Conservation (phyloP, 2,888 invertebrate genomes). For the Harpalus rubripes region DNA sequence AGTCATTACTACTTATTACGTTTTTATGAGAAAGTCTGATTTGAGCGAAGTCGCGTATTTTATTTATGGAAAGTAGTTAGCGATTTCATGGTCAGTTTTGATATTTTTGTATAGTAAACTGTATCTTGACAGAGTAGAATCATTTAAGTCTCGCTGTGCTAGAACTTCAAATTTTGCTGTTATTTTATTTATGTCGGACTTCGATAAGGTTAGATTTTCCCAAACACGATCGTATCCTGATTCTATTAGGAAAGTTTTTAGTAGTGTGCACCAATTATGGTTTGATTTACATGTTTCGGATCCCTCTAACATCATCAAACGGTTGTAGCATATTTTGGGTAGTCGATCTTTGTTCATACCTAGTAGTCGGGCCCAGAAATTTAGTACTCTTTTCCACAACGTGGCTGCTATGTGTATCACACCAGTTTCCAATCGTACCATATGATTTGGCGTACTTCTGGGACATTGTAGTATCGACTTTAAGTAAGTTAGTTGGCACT, state of each 20-base stretch:
- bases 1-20: too few species aligned
- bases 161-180: background rate
- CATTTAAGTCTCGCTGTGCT: background rate
- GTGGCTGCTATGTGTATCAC: too few species aligned
- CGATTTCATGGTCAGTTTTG: too few species aligned
- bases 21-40: too few species aligned
- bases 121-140: too few species aligned
- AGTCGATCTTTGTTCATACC: background rate
- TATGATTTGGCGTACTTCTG: conserved; percentile 7
- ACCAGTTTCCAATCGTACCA: background rate
- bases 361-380: background rate
- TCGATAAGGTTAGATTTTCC: background rate
- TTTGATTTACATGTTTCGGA: background rate
- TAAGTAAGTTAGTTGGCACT: background rate
- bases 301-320: background rate
- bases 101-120: too few species aligned
- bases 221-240: background rate
- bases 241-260: background rate
- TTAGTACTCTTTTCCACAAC: background rate
- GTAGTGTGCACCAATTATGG: background rate
- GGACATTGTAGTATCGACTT: conserved; percentile 6
- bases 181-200: background rate
- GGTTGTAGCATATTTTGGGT: background rate
- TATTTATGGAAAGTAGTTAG: too few species aligned
- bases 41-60: too few species aligned